Conservation (phyloP, 2,888 invertebrate species). For the Nebria salina region DNA sequence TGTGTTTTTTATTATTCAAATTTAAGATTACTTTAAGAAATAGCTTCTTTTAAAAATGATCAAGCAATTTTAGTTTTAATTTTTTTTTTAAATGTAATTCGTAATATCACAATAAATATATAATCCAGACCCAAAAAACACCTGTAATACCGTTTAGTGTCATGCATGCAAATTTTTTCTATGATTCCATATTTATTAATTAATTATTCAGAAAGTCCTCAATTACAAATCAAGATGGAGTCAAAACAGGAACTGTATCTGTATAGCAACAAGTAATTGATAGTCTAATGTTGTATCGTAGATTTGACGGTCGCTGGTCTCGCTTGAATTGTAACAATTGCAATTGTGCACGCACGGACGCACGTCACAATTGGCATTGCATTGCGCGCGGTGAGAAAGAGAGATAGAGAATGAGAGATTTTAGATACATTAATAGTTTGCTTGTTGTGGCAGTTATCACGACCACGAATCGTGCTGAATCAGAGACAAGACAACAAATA, state of each 20-base stretch:
- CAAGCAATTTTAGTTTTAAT: no score
- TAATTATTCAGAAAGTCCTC: no score
- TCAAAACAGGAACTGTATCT: not conserved
- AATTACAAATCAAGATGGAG: not conserved
- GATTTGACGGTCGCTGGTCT: slow-evolving; percentile 1
- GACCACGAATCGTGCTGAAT: not conserved
- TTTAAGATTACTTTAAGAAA: no score
- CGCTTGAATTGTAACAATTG: not conserved
- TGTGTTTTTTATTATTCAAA: not conserved
- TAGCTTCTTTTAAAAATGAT: no score
- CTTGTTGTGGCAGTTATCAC: not conserved
- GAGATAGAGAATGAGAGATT: not conserved
- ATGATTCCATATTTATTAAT: no score
- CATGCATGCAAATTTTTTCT: no score
- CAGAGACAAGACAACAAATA: not conserved
- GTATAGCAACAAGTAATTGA: not conserved
- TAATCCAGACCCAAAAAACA: no score
- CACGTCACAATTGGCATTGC: not conserved
- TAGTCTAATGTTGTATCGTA: not conserved
- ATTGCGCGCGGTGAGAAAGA: not conserved
- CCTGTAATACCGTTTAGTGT: no score
- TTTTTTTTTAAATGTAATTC: no score
- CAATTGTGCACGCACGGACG: not conserved
- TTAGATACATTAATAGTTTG: not conserved
- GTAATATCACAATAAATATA: no score